phyloP scores from a whole-genome alignment of 2,888 invertebrate species.

The Microplitis manilae region DNA sequence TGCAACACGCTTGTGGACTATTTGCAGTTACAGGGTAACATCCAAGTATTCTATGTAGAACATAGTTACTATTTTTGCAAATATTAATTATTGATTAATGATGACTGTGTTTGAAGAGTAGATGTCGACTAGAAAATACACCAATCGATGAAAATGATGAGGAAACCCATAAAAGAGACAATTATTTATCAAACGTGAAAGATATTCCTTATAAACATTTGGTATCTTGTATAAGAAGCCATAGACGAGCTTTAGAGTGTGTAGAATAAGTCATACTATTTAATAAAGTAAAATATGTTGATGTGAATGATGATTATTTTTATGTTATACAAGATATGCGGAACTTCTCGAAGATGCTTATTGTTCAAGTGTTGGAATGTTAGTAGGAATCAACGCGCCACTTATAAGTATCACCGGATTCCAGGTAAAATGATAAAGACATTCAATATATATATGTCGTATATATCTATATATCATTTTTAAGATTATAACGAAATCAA shows the following conservation, averaged over 20 bases:
- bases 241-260: slow-evolving; percentile 22
- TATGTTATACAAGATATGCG: slow-evolving; percentile 17
- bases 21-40: slow-evolving; percentile 35
- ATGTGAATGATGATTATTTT: not conserved
- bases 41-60: not conserved
- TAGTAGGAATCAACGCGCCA: not conserved
- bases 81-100: too few species aligned
- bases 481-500: not conserved
- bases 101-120: not conserved
- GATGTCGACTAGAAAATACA: not conserved
- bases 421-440: slow-evolving; percentile 3
- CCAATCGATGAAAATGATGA: not conserved
- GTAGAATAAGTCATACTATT: not conserved
- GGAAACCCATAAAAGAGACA: not conserved
- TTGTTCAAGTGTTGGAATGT: slow-evolving; percentile 6
- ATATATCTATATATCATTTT: not conserved
- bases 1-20: slow-evolving; percentile 36
- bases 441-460: not conserved
- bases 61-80: not conserved
- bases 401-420: slow-evolving; percentile 18
- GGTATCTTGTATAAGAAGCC: slow-evolving; percentile 17
- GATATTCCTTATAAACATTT: slow-evolving; percentile 13
- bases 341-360: slow-evolving; percentile 6
- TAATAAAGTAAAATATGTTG: not conserved
- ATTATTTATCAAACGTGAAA: not conserved